phyloP scores from a whole-genome alignment of 2,888 invertebrate genomes.

The Megalurothrips usitatus region DNA sequence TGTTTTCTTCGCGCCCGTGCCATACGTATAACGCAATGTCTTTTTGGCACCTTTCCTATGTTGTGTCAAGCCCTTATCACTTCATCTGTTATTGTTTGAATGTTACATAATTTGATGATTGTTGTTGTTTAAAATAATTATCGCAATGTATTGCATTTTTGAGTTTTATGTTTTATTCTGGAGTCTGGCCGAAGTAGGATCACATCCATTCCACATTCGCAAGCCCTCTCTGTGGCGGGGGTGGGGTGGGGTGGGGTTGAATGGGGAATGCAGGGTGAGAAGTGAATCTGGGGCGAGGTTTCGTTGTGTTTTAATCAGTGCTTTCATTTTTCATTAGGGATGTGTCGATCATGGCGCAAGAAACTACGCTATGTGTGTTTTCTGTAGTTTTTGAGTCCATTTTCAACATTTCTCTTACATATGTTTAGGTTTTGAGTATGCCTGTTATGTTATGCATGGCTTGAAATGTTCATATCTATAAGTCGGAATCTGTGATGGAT shows the following conservation, averaged over 20 bases:
- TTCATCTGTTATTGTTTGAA: constrained; percentile 22
- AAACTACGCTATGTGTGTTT: background rate
- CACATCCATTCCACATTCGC: constrained; percentile 9
- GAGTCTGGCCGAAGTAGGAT: constrained; percentile 12
- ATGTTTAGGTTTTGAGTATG: background rate
- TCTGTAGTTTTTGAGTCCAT: background rate
- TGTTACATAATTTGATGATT: constrained; percentile 14
- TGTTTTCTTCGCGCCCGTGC: background rate
- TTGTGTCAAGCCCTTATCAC: constrained; percentile 15
- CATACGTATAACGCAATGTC: background rate
- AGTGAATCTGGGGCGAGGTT: background rate
- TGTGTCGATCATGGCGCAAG: background rate
- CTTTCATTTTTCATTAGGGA: background rate
- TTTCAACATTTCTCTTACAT: background rate
- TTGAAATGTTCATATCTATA: too few relatives aligned
- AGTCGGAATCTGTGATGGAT: too few relatives aligned
- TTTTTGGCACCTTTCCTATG: constrained; percentile 2
- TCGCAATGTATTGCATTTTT: constrained; percentile 10
- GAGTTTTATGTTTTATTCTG: background rate
- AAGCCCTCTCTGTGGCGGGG: constrained; percentile 8
- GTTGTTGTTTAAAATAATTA: constrained; percentile 24
- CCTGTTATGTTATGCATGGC: background rate
- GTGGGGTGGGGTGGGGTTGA: constrained; percentile 5
- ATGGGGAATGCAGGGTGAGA: background rate
- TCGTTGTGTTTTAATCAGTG: background rate